Evolutionary conservation across 1,140 invertebrate genomes (phyloP), one percentile per base, ranked within the genome.

Genomic region (Aphaenogaster floridana): DNA sequence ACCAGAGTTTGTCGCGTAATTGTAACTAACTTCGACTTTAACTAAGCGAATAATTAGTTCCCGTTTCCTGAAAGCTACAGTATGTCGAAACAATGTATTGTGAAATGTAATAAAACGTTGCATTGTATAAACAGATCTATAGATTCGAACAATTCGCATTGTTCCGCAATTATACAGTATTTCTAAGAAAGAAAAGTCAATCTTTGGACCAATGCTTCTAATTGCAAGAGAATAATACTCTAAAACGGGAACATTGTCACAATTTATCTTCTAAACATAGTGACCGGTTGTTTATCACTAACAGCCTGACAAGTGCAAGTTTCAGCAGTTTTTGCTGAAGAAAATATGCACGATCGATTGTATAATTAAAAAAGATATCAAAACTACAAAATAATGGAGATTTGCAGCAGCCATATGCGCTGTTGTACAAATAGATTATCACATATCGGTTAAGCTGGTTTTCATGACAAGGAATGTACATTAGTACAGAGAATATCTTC

Each of bases 391-490:
- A 17, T 69, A 54, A 42, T 15, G 3, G 61, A 74, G 13, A 48
- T 0, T 15, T 3, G 17, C 36, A 36, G 11, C 36, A 11, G 11
- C 2, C 39, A 6, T n/a, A 11, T 28, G 50, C n/a, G 48, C 28
- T 54, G 74, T 68, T 69, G 13, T 6, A 42, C 61, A 85, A 77
- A 85, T 15, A 66, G 48, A 86, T 78, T 54, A 86, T 45, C 61
- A n/a, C 59, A 48, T 52, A 69, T 71, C 66, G 34, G 39, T 71
- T 83, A 86, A 86, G 54, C 83, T 39, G 28, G 52, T 81, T 86
- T 45, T 86, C 85, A n/a, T 21, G 77, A 86, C 85, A 83, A 71
- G 68, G 78, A 86, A 86, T 11, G 78, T 86, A 86, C 85, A 86
- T 86, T 86, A 83, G 63, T 63, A 63, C 63, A 42, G n/a, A 50